Evolutionary conservation across 2,113 vertebrate species (phyloP).

Genomic region (Peromyscus californicus): DNA sequence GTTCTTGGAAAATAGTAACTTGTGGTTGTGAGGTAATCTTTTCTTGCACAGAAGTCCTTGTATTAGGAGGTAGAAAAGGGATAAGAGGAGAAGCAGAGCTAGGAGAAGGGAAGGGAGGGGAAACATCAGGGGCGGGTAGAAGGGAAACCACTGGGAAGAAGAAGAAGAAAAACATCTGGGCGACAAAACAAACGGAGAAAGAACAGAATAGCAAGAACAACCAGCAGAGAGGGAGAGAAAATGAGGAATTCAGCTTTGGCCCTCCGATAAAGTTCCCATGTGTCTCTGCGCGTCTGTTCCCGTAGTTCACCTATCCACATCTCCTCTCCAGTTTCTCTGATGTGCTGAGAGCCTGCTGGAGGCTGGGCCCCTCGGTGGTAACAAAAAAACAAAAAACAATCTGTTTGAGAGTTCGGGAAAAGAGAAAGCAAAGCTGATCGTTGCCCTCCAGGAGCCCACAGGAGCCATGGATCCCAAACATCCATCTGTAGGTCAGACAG

Average conservation of each 20-base stretch:
- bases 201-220: too few relatives aligned
- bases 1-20: neutral
- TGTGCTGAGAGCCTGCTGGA: too few relatives aligned
- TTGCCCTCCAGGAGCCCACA: neutral
- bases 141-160: neutral
- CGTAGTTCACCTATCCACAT: too few relatives aligned
- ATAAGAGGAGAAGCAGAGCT: neutral
- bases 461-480: neutral
- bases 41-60: neutral
- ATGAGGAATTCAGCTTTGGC: too few relatives aligned
- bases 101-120: neutral
- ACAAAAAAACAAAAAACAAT: neutral
- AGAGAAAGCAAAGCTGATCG: neutral
- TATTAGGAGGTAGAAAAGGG: neutral
- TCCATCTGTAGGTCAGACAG: neutral
- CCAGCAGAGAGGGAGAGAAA: too few relatives aligned
- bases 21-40: neutral
- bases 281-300: too few relatives aligned
- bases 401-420: neutral
- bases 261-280: too few relatives aligned
- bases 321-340: too few relatives aligned
- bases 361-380: too few relatives aligned
- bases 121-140: neutral
- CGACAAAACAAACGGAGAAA: neutral
- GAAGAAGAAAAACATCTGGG: neutral